Conservation (phyloP, 2,888 invertebrate genomes). For the Phragmatobia fuliginosa region DNA sequence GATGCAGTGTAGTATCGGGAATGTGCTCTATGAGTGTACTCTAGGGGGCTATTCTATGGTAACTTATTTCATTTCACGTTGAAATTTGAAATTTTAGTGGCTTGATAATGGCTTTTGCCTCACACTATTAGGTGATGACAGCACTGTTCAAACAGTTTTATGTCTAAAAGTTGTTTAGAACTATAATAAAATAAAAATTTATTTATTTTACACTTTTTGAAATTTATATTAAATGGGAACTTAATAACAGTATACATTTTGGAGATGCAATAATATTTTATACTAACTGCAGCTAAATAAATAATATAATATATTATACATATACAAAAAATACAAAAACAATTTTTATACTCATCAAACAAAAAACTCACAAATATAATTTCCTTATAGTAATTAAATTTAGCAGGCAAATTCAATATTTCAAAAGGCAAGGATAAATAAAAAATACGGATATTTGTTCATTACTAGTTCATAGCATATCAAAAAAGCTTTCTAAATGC, state of each 20-base stretch:
- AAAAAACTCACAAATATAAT: neutral
- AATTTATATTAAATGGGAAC: neutral
- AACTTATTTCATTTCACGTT: slow-evolving; percentile 64
- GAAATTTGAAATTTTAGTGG: slow-evolving; percentile 67
- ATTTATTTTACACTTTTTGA: neutral
- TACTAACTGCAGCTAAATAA: too few species aligned
- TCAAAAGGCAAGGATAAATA: neutral
- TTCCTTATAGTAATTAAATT: neutral
- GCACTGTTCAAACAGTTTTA: neutral
- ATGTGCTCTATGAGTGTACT: slow-evolving; percentile 65
- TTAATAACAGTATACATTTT: neutral
- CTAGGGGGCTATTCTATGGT: slow-evolving; percentile 75
- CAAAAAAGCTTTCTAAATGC: slow-evolving; percentile 32
- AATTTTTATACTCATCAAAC: neutral
- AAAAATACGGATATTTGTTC: neutral
- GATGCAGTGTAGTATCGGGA: slow-evolving; percentile 56
- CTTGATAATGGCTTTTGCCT: slow-evolving; percentile 14
- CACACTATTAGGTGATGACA: neutral
- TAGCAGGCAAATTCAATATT: neutral
- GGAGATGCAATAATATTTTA: neutral
- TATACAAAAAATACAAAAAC: neutral
- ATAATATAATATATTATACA: too few species aligned
- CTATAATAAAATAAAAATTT: neutral
- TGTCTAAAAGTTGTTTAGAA: neutral
- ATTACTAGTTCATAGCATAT: slow-evolving; percentile 21